Percentiles rank a stretch among this genome's conserved stretches.
Conservation (phyloP, 1,140 invertebrate species). For the Rhynchophorus ferrugineus region DNA sequence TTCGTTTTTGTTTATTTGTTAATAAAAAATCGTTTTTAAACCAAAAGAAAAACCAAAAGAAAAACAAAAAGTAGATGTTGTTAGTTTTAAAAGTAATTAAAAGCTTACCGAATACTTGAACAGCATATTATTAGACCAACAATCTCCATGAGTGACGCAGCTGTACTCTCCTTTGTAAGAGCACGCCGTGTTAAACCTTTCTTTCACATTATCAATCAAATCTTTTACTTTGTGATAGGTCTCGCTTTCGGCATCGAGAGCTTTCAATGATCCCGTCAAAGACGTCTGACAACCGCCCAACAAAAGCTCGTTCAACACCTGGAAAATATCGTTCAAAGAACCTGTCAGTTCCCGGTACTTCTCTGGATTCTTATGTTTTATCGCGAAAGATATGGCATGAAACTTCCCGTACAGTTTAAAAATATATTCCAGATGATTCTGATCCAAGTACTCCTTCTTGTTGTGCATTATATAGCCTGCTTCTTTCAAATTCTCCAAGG, state of each 20-base stretch:
- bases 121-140: constrained; percentile 30
- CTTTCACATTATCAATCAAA: not conserved
- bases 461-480: constrained; percentile 1
- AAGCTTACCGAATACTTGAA: constrained; percentile 24
- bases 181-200: not conserved
- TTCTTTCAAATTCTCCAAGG: constrained; percentile 5
- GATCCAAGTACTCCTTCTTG: constrained; percentile 3
- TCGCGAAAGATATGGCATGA: not conserved
- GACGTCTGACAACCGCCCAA: too few relatives aligned
- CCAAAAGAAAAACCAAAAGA: not conserved
- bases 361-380: too few relatives aligned
- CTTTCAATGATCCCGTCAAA: too few relatives aligned
- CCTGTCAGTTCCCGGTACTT: too few relatives aligned
- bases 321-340: too few relatives aligned
- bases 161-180: constrained; percentile 22
- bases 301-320: too few relatives aligned
- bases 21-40: not conserved
- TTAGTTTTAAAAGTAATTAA: not conserved
- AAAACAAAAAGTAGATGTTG: not conserved
- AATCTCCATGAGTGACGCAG: constrained; percentile 25
- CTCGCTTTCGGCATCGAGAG: too few relatives aligned
- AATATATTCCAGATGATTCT: not conserved
- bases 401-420: not conserved
- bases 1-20: not conserved
- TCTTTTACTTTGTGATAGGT: too few relatives aligned